Evolutionary conservation across 1,140 invertebrate genomes (phyloP).

Genomic region (Oryctes rhinoceros): DNA sequence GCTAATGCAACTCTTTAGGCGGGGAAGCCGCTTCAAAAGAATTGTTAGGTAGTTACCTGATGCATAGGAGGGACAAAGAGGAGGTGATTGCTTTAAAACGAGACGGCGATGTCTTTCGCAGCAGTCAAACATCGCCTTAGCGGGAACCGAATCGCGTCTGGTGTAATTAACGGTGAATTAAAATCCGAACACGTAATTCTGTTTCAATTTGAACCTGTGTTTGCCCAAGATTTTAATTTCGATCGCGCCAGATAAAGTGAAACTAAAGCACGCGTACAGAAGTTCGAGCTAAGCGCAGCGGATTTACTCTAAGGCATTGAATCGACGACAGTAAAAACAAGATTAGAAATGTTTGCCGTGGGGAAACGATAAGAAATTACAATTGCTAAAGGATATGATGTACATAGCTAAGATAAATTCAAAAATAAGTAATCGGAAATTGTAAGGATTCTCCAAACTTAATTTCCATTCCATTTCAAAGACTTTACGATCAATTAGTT

Average conservation of each 20-base stretch:
- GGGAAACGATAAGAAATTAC: neutral
- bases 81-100: neutral
- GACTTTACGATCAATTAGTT: too few species aligned
- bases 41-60: neutral
- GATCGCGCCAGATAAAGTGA: slow-evolving; percentile 31
- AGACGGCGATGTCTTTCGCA: slow-evolving; percentile 5
- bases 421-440: too few species aligned
- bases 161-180: slow-evolving; percentile 45
- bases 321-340: neutral
- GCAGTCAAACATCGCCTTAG: neutral
- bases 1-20: slow-evolving; percentile 44
- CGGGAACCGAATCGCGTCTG: slow-evolving; percentile 12
- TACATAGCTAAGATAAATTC: too few species aligned
- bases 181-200: slow-evolving; percentile 44
- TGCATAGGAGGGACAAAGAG: neutral
- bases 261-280: slow-evolving; percentile 27
- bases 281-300: slow-evolving; percentile 17
- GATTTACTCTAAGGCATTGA: slow-evolving; percentile 1
- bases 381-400: too few species aligned
- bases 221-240: slow-evolving; percentile 41
- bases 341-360: neutral
- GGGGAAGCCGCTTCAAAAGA: neutral
- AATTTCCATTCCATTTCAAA: too few species aligned
- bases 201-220: slow-evolving; percentile 41
- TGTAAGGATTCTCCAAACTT: too few species aligned